phyloP scores from a whole-genome alignment of 35 echinoderm and acorn worm genomes.

The Diadema setosum region DNA sequence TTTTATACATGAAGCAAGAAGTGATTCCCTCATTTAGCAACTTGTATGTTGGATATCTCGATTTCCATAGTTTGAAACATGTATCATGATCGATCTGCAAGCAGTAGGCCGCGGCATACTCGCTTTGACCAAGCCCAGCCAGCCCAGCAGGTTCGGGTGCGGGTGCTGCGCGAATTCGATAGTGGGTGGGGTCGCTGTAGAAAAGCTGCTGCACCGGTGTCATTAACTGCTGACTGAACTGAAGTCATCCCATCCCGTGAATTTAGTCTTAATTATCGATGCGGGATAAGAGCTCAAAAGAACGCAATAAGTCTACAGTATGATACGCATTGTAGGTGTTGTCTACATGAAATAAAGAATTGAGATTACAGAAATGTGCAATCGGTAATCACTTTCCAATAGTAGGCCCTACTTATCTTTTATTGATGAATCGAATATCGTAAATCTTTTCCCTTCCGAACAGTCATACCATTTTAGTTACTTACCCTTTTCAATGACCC shows the following conservation, averaged over 20 bases:
- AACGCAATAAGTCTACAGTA: background rate
- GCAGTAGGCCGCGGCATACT: background rate
- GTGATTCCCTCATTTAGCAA: background rate
- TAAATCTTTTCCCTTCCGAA: background rate
- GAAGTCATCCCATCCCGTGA: background rate
- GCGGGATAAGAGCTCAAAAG: background rate
- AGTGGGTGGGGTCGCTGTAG: conserved; percentile 7
- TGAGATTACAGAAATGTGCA: too few relatives aligned
- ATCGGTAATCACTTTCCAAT: too few relatives aligned
- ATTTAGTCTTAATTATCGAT: background rate
- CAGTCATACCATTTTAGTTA: background rate
- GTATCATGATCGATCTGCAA: background rate
- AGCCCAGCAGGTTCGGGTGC: background rate
- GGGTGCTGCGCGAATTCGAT: background rate
- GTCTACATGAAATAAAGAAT: background rate
- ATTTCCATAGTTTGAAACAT: background rate
- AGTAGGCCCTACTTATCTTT: too few relatives aligned
- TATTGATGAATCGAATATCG: background rate
- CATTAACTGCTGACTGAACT: background rate
- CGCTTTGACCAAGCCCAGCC: background rate
- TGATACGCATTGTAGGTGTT: background rate
- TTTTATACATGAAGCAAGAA: background rate
- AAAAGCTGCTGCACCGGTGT: background rate
- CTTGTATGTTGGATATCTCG: background rate
- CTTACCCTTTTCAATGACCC: conserved; percentile 73